Percentiles rank a stretch among this genome's conserved stretches.
Evolutionary conservation across 2,113 vertebrate species (phyloP).

Genomic region (Melospiza georgiana): DNA sequence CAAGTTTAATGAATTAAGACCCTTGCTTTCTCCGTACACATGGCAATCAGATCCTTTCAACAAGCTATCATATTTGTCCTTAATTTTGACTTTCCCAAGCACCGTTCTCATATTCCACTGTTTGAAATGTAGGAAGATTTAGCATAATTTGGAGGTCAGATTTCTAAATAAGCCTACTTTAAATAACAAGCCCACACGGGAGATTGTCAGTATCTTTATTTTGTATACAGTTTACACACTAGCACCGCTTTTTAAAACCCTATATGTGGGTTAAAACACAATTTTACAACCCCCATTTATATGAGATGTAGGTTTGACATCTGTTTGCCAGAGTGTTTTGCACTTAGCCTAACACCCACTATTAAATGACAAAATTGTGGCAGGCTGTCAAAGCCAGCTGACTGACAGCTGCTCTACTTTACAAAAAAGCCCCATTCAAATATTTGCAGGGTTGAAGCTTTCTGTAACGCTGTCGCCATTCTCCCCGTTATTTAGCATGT

Average conservation of each 20-base stretch:
- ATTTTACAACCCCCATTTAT: conserved; percentile 73
- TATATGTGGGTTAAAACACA: conserved; percentile 71
- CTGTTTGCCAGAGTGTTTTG: conserved; percentile 84
- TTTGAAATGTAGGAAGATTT: conserved; percentile 31
- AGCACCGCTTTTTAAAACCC: conserved; percentile 41
- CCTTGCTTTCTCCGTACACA: background rate
- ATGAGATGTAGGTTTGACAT: conserved; percentile 81
- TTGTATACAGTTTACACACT: conserved; percentile 45
- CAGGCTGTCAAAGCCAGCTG: conserved; percentile 89
- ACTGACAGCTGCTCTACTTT: conserved; percentile 84
- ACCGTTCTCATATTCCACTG: conserved; percentile 1
- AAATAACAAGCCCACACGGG: conserved; percentile 33
- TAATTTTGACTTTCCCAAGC: conserved; percentile 27
- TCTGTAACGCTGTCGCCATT: conserved; percentile 70
- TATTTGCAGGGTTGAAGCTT: conserved; percentile 78
- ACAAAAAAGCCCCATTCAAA: conserved; percentile 78
- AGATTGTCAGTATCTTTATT: conserved; percentile 35
- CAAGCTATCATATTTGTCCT: conserved; percentile 1
- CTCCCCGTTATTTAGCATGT: conserved; percentile 73
- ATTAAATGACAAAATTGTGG: conserved; percentile 82
- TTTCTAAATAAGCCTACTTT: conserved; percentile 50
- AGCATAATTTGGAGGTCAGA: conserved; percentile 62
- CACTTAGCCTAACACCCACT: conserved; percentile 81
- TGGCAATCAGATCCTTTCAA: background rate
- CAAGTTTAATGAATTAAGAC: background rate